Base-by-base conservation (phyloP, 2,888 invertebrate genomes). In the Dolichomitus sp. region DNA sequence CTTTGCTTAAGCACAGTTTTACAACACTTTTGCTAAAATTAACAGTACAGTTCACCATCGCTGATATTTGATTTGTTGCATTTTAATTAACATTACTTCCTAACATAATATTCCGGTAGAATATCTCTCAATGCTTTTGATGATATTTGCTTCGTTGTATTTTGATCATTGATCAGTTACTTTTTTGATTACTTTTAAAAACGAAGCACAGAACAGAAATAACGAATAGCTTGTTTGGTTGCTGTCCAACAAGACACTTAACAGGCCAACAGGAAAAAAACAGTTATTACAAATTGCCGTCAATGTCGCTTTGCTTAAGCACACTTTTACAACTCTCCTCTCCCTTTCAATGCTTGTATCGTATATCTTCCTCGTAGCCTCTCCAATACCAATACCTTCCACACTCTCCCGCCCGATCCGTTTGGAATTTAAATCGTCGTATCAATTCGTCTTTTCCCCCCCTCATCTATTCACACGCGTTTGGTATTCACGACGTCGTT, bases 401-500 rank as follows among this genome's bases (percentile, higher is more conserved):
- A 52, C 61, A 79, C 77, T 45, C 74, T 61, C n/a, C n/a, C 17
- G 48, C 37, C 63, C 57, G 72, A 82, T 79, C 81, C 82, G 82
- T 81, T 37, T 17, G 87, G 86, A 89, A 89, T 89, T 87, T 88
- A 83, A 88, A 88, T 87, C 65, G 70, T 50, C 78, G 74, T 57
- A 78, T 82, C 81, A 78, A 82, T 74, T 82, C 74, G 74, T 70
- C 81, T 82, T 70, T 73, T 23, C 37, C 69, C 74, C 69, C 54
- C 59, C 79, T 23, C 30, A 37, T 45, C 27, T 14, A 65, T 45
- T 45, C 27, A 23, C 45, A 23, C 59, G 73, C 77, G 81, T 68
- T 90, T 89, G 78, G 85, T 89, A 89, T 90, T 88, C 89, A 70
- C 65, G 80, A 57, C 84, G 79, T 77, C 66, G 85, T 81, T 83